A percentile compares a stretch with the other conserved stretches of the same genome.
Conservation (phyloP, 2,888 invertebrate genomes). For the Drosophila testacea region DNA sequence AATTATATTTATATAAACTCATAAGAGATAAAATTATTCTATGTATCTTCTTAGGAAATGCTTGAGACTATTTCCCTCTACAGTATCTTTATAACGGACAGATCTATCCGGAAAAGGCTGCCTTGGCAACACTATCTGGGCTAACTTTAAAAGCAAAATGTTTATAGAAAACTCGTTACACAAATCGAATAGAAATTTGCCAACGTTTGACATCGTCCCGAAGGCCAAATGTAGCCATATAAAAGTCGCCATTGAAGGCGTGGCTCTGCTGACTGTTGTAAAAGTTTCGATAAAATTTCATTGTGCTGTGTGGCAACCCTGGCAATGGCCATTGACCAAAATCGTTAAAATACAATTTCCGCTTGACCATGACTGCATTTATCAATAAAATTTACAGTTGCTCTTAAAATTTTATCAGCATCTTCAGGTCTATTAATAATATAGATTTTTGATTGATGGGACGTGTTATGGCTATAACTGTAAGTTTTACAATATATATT, state of each 20-base stretch:
- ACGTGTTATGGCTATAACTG: not conserved
- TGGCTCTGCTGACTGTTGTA: conserved; percentile 16
- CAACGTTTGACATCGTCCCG: conserved; percentile 57
- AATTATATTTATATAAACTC: too few species aligned
- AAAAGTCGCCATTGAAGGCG: conserved; percentile 30
- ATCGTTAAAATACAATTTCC: conserved; percentile 27
- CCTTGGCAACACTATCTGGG: not conserved
- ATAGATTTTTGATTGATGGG: not conserved
- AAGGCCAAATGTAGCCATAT: conserved; percentile 28
- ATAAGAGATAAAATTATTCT: too few species aligned
- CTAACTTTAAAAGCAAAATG: conserved; percentile 76
- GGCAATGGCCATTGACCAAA: conserved; percentile 37
- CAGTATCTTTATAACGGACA: too few species aligned
- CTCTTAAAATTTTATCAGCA: not conserved
- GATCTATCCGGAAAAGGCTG: too few species aligned
- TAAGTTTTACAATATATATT: not conserved
- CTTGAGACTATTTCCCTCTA: too few species aligned
- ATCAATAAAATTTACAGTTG: conserved; percentile 20
- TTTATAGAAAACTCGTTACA: conserved; percentile 80
- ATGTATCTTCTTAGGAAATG: too few species aligned
- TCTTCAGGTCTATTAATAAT: not conserved
- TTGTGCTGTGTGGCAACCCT: conserved; percentile 30
- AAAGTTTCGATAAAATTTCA: conserved; percentile 3
- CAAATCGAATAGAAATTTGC: conserved; percentile 78
- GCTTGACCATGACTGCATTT: conserved; percentile 11